These are phyloP conservation scores for Pelodiscus sinensis DNA, from an alignment of 2,113 vertebrate species.

Conservation along the genomic window DNA sequence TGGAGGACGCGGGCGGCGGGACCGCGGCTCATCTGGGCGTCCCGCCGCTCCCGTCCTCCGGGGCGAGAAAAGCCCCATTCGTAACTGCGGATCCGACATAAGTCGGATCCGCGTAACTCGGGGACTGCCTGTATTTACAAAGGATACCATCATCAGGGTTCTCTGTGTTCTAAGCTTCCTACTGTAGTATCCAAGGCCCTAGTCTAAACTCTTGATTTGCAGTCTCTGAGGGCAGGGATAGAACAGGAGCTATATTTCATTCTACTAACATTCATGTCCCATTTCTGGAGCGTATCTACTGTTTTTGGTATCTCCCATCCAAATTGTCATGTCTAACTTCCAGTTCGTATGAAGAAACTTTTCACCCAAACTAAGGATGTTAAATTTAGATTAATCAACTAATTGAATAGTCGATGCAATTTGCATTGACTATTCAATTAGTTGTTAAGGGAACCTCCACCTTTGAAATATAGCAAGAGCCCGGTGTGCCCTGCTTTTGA, in stretches of 20 bases:
- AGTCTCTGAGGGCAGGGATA: neutral
- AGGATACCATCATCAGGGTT: neutral
- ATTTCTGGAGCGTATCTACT: neutral
- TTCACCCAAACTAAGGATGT: neutral
- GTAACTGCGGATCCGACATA: no score
- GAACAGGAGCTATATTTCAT: constrained; percentile 5
- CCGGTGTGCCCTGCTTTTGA: no score
- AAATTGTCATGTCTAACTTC: neutral
- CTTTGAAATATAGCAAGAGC: no score
- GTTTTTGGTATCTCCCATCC: neutral
- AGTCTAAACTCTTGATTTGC: neutral
- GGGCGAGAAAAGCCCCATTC: no score
- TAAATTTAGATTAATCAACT: no score
- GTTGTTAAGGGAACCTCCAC: no score
- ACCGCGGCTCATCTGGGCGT: no score
- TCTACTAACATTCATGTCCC: neutral
- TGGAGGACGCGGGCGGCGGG: no score
- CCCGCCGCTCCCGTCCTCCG: no score
- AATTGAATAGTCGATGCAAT: no score
- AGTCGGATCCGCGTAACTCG: no score
- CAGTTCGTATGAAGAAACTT: neutral
- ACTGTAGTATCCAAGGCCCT: neutral
- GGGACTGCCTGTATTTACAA: neutral
- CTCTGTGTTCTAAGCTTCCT: neutral
- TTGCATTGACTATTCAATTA: no score